Evolutionary conservation across 1,140 invertebrate genomes (phyloP).

Genomic region (Tenebrio molitor): DNA sequence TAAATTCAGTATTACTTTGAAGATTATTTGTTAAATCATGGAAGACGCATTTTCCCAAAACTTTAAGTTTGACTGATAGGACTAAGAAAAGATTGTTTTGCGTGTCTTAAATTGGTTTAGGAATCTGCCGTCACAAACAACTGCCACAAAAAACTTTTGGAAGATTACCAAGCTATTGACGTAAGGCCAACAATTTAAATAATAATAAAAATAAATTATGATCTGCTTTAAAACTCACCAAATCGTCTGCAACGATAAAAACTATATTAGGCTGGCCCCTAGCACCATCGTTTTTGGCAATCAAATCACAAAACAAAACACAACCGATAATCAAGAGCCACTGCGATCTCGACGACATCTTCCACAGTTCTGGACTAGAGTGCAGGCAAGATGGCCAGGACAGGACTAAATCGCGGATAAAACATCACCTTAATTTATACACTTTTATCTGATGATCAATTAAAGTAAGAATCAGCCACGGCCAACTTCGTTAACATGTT

Average conservation of each 20-base stretch:
- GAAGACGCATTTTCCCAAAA: no score
- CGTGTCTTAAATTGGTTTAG: no score
- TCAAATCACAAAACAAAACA: conserved; percentile 32
- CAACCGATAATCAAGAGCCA: conserved; percentile 6
- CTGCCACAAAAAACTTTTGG: no score
- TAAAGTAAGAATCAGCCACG: conserved; percentile 52
- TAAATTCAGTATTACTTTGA: no score
- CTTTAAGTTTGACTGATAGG: no score
- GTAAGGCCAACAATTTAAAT: no score
- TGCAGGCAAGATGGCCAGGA: neutral
- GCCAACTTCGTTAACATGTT: conserved; percentile 51
- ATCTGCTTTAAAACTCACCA: no score
- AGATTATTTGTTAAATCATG: no score
- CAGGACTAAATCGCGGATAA: conserved; percentile 42
- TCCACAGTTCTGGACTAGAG: neutral
- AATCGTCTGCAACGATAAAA: conserved; percentile 73
- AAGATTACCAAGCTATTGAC: no score
- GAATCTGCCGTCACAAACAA: no score
- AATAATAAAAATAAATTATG: no score
- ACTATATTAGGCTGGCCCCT: conserved; percentile 70
- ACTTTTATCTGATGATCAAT: conserved; percentile 58
- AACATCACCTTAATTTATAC: conserved; percentile 51
- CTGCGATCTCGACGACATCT: conserved; percentile 2
- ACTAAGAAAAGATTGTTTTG: no score
- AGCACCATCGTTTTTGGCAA: conserved; percentile 3